Evolutionary conservation across 2,113 vertebrate genomes (phyloP), one percentile per base, ranked within the genome.

Genomic region (Notiomystis cincta): DNA sequence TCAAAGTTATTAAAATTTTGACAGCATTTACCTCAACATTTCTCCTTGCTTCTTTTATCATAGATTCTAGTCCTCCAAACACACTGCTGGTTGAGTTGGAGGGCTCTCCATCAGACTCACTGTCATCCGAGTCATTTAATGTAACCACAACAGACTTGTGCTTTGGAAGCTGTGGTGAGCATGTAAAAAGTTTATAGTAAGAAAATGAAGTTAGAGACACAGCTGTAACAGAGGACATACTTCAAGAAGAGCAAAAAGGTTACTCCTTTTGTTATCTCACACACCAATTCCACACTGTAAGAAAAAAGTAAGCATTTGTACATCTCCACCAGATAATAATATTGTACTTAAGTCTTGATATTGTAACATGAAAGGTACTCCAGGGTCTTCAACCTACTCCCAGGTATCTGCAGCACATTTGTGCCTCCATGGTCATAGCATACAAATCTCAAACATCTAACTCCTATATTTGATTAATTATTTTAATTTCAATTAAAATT

Each of bases 1-100:
- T 24, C 57, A 54, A 19, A 45, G 45, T 45, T 60, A 80, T 47
- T 51, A 53, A 31, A 93, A 79, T 82, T 21, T 30, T 48, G 31
- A 57, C 8, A 45, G 9, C 2, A n/a, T 82, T 94, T 95, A 99
- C 99, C 98, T 99, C 99, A 38, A 98, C 99, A 7, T 98, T 99
- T 96, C 99, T 98, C 75, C 99, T 98, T 86, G 99, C 99, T 97
- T 99, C 99, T 97, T 99, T 99, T 95, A 99, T 99, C 99, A 99
- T 99, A 72, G 98, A 99, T 97, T 99, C 99, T 89, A 99, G 98
- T 37, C 99, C 99, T 94, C 99, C 99, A 73, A 99, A 99, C 40
- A 99, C 98, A 37, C 95, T 96, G 62, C 97, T 98, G 4, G 97
- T 90, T 28, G 99, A 97, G 87, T 98, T 98, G 94, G 97, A 95